Evolutionary conservation across 2,113 vertebrate species (phyloP).

Genomic region (Sprattus sprattus): DNA sequence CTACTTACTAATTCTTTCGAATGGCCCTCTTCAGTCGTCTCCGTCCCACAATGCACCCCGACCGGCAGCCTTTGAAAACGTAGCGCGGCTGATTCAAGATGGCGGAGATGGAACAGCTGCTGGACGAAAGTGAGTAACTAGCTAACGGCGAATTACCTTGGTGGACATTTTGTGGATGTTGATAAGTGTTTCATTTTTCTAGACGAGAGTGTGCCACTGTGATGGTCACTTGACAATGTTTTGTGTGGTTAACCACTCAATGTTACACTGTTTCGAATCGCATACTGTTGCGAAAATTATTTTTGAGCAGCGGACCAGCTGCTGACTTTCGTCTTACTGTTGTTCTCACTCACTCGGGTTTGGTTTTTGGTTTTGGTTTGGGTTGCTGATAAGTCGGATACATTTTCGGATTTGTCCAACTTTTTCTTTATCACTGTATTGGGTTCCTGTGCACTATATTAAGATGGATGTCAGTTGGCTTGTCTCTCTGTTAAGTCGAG

Average conservation of each 20-base stretch:
- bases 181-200: neutral
- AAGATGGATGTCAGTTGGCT: neutral
- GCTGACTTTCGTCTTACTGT: neutral
- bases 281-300: neutral
- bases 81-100: slow-evolving; percentile 98
- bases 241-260: neutral
- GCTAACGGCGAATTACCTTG: slow-evolving; percentile 36
- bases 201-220: neutral
- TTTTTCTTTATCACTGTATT: neutral
- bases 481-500: neutral
- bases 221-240: neutral
- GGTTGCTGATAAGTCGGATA: neutral
- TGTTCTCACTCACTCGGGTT: neutral
- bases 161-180: neutral
- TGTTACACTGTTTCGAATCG: neutral
- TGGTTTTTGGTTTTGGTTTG: neutral
- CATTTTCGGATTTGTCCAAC: neutral
- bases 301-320: neutral
- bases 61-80: slow-evolving; percentile 95
- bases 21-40: slow-evolving; percentile 55
- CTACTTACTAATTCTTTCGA: neutral
- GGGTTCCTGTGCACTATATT: neutral
- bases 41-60: slow-evolving; percentile 88
- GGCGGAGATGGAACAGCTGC: slow-evolving; percentile 97
- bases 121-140: slow-evolving; percentile 94